Evolutionary conservation across 2,888 invertebrate species (phyloP), one percentile per base, ranked within the genome.

Genomic region (Lasioglossum oenotherae): DNA sequence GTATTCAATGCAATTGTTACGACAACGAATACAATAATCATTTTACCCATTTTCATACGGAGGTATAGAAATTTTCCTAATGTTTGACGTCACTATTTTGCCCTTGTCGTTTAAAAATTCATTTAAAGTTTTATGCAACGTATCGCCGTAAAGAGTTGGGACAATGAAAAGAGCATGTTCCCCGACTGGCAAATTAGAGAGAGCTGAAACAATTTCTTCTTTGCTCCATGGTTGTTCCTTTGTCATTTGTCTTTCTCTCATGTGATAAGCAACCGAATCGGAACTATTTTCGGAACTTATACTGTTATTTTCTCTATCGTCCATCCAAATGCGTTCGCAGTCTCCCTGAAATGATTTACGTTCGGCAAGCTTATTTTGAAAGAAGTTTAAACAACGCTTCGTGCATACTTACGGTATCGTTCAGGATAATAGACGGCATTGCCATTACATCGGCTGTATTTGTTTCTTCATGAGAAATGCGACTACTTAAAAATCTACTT

Each of bases 271-370:
- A 27, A 90, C 76, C 14, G 92, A 92, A 41, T 89, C 91, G 5
- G 93, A 92, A 75, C 92, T 92, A 1, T 88, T 91, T 74, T 94
- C 94, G 12, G 94, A 94, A 4, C 94, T 93, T 53, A 94, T 94
- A 76, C 94, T 94, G 19, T 81, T 91, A 19, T 80, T 60, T 16
- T 92, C 91, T 35, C 93, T 80, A 31, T 93, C 90, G 2, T 92
- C 92, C 91, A 94, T 88, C 93, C 94, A 93, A 80, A 93, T 90
- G 31, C 92, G 91, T 74, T 92, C 93, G n/a, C 27, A 27, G 6
- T 78, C 76, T 64, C 81, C 83, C 92, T 91, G 46, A 46, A 85
- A 85, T 75, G n/a, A 19, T 46, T 38, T 23, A 75, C n/a, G 67
- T 4, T 72, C 4, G 69, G 31, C 23, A 60, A 38, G 38, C 8